These are phyloP conservation scores for Oncorhynchus tshawytscha DNA, from an alignment of 2,113 vertebrate genomes.

Conservation along the genomic window DNA sequence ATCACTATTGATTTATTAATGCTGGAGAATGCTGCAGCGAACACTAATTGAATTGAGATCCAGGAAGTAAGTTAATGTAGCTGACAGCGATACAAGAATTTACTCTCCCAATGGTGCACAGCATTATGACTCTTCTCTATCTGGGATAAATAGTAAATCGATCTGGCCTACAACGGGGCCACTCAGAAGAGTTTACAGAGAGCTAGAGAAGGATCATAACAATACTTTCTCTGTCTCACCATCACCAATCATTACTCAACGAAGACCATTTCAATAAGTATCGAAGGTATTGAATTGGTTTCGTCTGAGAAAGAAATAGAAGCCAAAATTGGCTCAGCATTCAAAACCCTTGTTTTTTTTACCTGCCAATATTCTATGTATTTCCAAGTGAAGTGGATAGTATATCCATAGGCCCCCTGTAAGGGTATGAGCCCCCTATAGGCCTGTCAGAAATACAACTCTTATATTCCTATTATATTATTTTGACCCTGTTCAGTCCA, in stretches of 20 bases:
- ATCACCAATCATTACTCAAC: slow-evolving; percentile 52
- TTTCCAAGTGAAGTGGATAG: too few relatives aligned
- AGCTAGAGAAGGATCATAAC: slow-evolving; percentile 44
- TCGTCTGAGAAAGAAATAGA: slow-evolving; percentile 6
- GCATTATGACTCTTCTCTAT: slow-evolving; percentile 91
- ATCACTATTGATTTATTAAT: slow-evolving; percentile 99
- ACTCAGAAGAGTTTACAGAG: slow-evolving; percentile 63
- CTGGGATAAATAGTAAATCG: slow-evolving; percentile 98
- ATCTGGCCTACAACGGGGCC: slow-evolving; percentile 78
- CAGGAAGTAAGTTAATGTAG: slow-evolving; percentile 99
- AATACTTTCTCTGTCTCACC: slow-evolving; percentile 51
- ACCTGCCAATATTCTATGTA: too few relatives aligned
- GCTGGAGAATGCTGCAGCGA: slow-evolving; percentile 72
- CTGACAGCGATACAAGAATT: slow-evolving; percentile 99
- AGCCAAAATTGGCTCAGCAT: not conserved
- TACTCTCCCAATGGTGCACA: slow-evolving; percentile 92
- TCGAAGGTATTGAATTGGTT: slow-evolving; percentile 13
- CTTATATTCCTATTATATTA: not conserved
- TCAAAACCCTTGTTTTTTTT: slow-evolving; percentile 43
- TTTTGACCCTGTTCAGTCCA: slow-evolving; percentile 31
- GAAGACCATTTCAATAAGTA: slow-evolving; percentile 43
- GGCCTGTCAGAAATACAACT: not conserved
- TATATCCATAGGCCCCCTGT: too few relatives aligned
- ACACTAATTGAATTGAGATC: slow-evolving; percentile 99
- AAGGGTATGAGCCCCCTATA: too few relatives aligned